These are phyloP conservation scores for Drosophila cognata DNA, from an alignment of 2,888 invertebrate species.

Conservation along the genomic window DNA sequence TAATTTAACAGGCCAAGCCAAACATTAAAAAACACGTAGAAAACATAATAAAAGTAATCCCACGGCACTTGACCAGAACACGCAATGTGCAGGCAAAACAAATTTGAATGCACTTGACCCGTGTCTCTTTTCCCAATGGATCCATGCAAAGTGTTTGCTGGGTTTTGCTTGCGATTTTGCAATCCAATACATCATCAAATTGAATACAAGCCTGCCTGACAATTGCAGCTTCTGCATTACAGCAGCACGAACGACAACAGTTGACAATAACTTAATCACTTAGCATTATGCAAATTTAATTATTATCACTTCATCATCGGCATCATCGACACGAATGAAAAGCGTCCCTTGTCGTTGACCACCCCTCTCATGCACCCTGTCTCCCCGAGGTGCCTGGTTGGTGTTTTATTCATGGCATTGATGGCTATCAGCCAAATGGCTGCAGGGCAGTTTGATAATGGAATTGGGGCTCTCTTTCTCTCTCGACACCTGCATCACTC, in stretches of 20 bases:
- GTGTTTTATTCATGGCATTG: constrained; percentile 59
- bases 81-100: constrained; percentile 34
- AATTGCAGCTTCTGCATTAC: constrained; percentile 39
- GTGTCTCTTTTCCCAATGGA: constrained; percentile 37
- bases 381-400: constrained; percentile 26
- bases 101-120: constrained; percentile 52
- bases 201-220: constrained; percentile 31
- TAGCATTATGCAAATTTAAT: constrained; percentile 81
- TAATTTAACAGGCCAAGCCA: constrained; percentile 70
- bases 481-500: constrained; percentile 48
- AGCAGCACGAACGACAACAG: constrained; percentile 42
- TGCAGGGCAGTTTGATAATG: constrained; percentile 40
- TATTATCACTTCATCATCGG: constrained; percentile 80
- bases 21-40: constrained; percentile 47
- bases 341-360: constrained; percentile 11
- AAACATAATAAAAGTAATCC: constrained; percentile 73
- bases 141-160: constrained; percentile 28
- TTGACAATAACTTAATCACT: constrained; percentile 80
- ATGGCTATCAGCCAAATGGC: constrained; percentile 71
- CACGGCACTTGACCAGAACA: constrained; percentile 51
- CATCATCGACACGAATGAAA: constrained; percentile 58
- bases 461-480: constrained; percentile 33
- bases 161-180: constrained; percentile 58
- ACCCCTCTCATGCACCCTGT: not conserved
- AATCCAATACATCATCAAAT: constrained; percentile 58